Conservation (phyloP, 2,113 vertebrate genomes). For the Albula goreensis region DNA sequence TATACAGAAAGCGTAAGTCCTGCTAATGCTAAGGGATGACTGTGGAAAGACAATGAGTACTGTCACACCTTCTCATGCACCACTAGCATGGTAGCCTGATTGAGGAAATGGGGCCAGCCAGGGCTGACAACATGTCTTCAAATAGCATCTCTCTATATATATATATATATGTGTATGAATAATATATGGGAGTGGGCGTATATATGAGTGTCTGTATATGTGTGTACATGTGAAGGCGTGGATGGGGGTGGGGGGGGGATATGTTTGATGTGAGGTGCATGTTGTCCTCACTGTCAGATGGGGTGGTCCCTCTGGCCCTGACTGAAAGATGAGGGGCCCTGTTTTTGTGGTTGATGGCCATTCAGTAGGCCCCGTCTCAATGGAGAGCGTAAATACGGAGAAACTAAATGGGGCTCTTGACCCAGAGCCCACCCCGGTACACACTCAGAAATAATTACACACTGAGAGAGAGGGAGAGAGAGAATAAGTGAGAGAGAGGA, state of each 20-base stretch:
- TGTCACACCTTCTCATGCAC: too few species aligned
- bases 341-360: conserved; percentile 37
- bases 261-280: neutral
- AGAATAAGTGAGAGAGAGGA: neutral
- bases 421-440: conserved; percentile 36
- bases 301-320: conserved; percentile 26
- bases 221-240: too few species aligned
- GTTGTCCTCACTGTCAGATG: neutral
- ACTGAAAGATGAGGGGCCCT: neutral
- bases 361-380: conserved; percentile 17
- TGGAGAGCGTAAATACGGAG: conserved; percentile 49
- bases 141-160: too few species aligned
- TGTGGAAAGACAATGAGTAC: too few species aligned
- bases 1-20: too few species aligned
- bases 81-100: too few species aligned
- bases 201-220: too few species aligned
- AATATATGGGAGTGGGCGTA: too few species aligned
- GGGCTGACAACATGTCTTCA: too few species aligned
- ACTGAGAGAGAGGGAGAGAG: neutral
- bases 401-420: conserved; percentile 40
- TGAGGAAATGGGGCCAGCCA: too few species aligned
- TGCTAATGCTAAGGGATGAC: too few species aligned
- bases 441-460: conserved; percentile 38
- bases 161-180: too few species aligned
- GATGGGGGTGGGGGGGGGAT: neutral